Evolutionary conservation across 2,113 vertebrate genomes (phyloP).

Genomic region (Lepus timidus): DNA sequence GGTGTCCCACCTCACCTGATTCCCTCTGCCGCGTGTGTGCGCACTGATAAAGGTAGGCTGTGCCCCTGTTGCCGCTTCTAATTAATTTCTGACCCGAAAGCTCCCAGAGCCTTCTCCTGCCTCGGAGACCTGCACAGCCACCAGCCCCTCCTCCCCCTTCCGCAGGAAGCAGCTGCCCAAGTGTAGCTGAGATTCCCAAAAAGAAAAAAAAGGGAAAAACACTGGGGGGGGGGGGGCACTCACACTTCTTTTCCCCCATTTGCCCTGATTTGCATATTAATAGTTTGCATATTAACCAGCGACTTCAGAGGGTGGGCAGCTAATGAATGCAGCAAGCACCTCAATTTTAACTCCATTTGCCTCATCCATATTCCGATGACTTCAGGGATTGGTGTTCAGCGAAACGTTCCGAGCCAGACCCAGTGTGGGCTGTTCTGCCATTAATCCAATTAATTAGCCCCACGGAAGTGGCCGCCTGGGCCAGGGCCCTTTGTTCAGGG

Average conservation of each 20-base stretch:
- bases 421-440: conserved; percentile 95
- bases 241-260: conserved; percentile 90
- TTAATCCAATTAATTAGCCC: conserved; percentile 99
- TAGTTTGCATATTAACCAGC: conserved; percentile 98
- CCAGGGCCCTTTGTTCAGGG: conserved; percentile 92
- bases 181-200: conserved; percentile 88
- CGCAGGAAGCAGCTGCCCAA: conserved; percentile 90
- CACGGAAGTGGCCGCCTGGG: conserved; percentile 93
- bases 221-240: conserved; percentile 16
- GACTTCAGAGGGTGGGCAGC: conserved; percentile 97
- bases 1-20: background rate
- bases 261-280: conserved; percentile 98
- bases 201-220: conserved; percentile 80
- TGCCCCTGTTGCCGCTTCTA: background rate
- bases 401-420: conserved; percentile 93
- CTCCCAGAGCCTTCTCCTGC: conserved; percentile 7
- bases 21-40: accelerated
- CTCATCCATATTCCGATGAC: conserved; percentile 97
- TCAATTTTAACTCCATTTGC: conserved; percentile 98
- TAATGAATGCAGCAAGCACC: conserved; percentile 97
- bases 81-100: conserved; percentile 67
- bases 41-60: background rate
- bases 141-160: conserved; percentile 17
- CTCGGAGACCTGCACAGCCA: background rate
- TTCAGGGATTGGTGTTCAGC: conserved; percentile 93